Base-by-base conservation (phyloP, 2,888 invertebrate genomes). In the Eretmocerus hayati region DNA sequence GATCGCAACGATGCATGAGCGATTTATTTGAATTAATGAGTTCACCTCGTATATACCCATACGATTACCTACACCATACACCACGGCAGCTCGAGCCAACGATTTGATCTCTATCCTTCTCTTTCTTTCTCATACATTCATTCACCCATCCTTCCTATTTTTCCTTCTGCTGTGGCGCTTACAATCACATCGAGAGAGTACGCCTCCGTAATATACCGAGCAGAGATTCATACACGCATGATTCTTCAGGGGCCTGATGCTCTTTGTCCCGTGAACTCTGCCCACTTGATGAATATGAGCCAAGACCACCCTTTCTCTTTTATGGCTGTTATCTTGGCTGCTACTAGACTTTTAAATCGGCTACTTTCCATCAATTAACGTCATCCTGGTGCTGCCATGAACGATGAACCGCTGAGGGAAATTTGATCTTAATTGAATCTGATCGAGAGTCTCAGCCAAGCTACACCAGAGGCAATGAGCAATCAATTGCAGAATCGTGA, bases 1-100 rank as follows among this genome's bases (percentile, higher is more conserved):
- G 61, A 61, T 61, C 58, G 58, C 58, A 55, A 56, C 48, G 58
- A 62, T 59, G 60, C 60, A 62, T 62, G 59, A 59, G 53, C 63
- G 60, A 62, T 63, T 62, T 63, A 62, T 63, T 61, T 60, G 62
- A 62, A 62, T 63, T 62, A 63, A 62, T 62, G 62, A 62, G 62
- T n/a, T n/a, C n/a, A n/a, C n/a, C n/a, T n/a, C n/a, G n/a, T n/a
- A n/a, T n/a, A n/a, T n/a, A n/a, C n/a, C n/a, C n/a, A n/a, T n/a
- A n/a, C n/a, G n/a, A n/a, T n/a, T n/a, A n/a, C n/a, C n/a, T n/a
- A n/a, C n/a, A n/a, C n/a, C n/a, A n/a, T n/a, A n/a, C n/a, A n/a
- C n/a, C n/a, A n/a, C 60, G 31, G 37, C 44, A 46, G 42, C 46
- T 20, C 30, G 36, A 50, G 44, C 50, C 53, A 45, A 50, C 44